These are phyloP conservation scores for Pheosia tremula DNA, from an alignment of 2,888 invertebrate species.

Conservation along the genomic window DNA sequence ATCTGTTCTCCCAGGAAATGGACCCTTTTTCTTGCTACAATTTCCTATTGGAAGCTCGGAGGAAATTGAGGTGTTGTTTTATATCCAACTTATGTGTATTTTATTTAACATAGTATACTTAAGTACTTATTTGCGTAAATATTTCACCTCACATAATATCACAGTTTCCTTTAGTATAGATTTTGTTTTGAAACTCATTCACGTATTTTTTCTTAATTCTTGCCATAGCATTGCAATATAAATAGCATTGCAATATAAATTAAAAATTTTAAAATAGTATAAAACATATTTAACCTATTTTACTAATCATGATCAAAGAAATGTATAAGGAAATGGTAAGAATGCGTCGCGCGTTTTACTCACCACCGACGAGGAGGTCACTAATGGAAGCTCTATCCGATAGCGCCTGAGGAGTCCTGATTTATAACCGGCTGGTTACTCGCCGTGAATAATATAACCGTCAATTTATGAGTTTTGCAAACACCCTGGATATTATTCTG, in stretches of 20 bases:
- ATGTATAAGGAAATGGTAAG: not conserved
- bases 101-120: no score
- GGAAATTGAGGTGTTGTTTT: slow-evolving; percentile 48
- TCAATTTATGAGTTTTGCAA: slow-evolving; percentile 61
- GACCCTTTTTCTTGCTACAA: slow-evolving; percentile 59
- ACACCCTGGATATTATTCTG: slow-evolving; percentile 27
- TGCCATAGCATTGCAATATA: no score
- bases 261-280: no score
- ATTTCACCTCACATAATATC: no score
- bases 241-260: no score
- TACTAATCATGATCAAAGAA: no score
- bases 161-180: no score
- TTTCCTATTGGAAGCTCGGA: slow-evolving; percentile 65
- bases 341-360: not conserved
- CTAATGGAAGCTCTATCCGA: slow-evolving; percentile 71
- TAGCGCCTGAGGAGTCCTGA: slow-evolving; percentile 69
- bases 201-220: no score
- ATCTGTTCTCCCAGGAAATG: slow-evolving; percentile 62
- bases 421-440: slow-evolving; percentile 70
- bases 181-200: no score
- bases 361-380: slow-evolving; percentile 38
- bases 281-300: no score
- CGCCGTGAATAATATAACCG: slow-evolving; percentile 75
- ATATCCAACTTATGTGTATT: not conserved
- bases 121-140: no score